Evolutionary conservation across 2,797 vertebrate genomes (phyloP).

Genomic region (Labroides dimidiatus): DNA sequence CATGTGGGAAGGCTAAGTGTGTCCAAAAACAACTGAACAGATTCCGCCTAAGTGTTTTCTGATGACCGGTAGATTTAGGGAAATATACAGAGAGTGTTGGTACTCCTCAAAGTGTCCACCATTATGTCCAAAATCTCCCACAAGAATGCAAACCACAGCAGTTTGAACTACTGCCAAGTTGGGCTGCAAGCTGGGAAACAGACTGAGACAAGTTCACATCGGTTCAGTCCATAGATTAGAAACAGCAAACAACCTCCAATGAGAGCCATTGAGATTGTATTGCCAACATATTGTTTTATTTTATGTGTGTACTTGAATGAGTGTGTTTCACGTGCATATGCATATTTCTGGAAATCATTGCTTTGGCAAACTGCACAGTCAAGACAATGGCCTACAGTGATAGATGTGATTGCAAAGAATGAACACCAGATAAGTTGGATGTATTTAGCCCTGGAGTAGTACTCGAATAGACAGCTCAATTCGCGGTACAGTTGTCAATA

Average conservation of each 20-base stretch:
- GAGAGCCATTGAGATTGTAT: conserved; percentile 24
- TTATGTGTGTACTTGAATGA: conserved; percentile 9
- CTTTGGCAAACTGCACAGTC: conserved; percentile 3
- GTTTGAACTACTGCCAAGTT: conserved; percentile 52
- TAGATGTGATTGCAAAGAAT: conserved; percentile 1
- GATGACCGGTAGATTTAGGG: conserved; percentile 65
- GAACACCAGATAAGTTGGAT: not conserved
- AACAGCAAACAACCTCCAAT: conserved; percentile 56
- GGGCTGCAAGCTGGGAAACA: conserved; percentile 55
- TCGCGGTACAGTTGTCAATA: not conserved
- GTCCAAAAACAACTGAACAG: conserved; percentile 69
- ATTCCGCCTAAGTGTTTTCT: conserved; percentile 67
- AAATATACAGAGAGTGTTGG: conserved; percentile 65
- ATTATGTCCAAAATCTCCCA: conserved; percentile 62
- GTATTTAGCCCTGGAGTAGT: not conserved
- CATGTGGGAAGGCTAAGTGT: conserved; percentile 61
- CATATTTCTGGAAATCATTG: conserved; percentile 1
- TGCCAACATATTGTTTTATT: conserved; percentile 39
- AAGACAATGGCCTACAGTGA: conserved; percentile 20
- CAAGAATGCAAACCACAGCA: conserved; percentile 73
- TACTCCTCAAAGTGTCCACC: conserved; percentile 63
- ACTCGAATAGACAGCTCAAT: conserved; percentile 1
- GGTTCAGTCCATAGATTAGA: conserved; percentile 57
- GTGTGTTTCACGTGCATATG: conserved; percentile 7
- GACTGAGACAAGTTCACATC: conserved; percentile 55